Evolutionary conservation across 2,888 invertebrate genomes (phyloP), one percentile per base, ranked within the genome.

Genomic region (Rapana venosa): DNA sequence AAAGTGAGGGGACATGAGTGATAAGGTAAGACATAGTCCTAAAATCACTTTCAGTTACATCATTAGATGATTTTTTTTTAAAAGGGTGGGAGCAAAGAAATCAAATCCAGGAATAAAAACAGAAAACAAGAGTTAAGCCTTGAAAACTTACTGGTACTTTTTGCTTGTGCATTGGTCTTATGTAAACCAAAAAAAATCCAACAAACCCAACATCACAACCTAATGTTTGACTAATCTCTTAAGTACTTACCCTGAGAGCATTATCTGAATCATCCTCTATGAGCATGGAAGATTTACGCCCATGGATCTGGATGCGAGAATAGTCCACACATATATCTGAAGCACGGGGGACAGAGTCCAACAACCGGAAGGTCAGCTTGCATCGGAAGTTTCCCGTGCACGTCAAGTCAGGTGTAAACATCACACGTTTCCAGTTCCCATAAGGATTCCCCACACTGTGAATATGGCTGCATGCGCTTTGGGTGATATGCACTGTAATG

Each of bases 301-400:
- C 66, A 22, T 66, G 66, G 26, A 66, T 20, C 26, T 74, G n/a
- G 11, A 74, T 74, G 30, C 74, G 74, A n/a, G 74, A 74, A 74
- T 74, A 74, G n/a, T 74, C 74, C 74, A 74, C 74, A 74, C 74
- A 74, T n/a, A 74, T 30, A n/a, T 74, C 74, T 8, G 74, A n/a
- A n/a, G 74, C 74, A 26, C n/a, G 30, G 26, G 74, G 74, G 5
- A n/a, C 74, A 74, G 8, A 26, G n/a, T 26, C 74, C 13, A 2
- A n/a, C 26, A 74, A n/a, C 30, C 30, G 6, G n/a, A 74, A 74
- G 74, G 13, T 74, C n/a, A 74, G 8, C n/a, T 13, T n/a, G 74
- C 74, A 74, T 11, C 30, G 26, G 74, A 74, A 74, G 5, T n/a
- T 74, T 26, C 74, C 74, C 74, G 26, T 26, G 74, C 74, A 74